Evolutionary conservation across 2,113 vertebrate species (phyloP).

Genomic region (Axis porcinus): DNA sequence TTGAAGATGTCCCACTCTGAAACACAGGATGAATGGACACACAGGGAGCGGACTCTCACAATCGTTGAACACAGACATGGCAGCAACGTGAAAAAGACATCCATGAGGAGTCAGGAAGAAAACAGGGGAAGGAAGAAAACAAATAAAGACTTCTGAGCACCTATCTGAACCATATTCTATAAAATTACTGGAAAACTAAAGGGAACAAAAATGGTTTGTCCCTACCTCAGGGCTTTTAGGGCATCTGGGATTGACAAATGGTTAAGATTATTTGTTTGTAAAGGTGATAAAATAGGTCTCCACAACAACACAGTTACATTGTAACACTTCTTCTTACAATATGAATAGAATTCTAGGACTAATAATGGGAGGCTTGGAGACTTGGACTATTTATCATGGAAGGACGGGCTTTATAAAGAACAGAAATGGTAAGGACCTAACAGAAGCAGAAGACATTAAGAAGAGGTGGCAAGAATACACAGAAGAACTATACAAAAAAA

Average conservation of each 20-base stretch:
- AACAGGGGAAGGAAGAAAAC: neutral
- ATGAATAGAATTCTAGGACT: neutral
- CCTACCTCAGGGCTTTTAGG: neutral
- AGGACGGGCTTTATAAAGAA: neutral
- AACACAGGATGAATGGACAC: neutral
- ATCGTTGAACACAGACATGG: neutral
- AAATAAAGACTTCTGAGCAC: neutral
- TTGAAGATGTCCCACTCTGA: neutral
- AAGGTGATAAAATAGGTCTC: neutral
- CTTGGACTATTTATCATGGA: neutral
- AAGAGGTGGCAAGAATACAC: neutral
- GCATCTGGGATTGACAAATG: neutral
- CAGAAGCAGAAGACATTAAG: neutral
- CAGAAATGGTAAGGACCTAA: neutral
- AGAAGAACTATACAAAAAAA: neutral
- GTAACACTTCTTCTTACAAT: neutral
- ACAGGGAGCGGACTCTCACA: neutral
- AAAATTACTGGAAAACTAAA: slow-evolving; percentile 5
- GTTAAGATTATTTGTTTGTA: neutral
- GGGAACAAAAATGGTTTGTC: neutral
- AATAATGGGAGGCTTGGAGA: neutral
- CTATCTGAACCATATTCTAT: neutral
- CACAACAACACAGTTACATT: neutral
- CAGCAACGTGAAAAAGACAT: neutral
- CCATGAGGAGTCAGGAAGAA: neutral